A percentile compares a stretch with the other conserved stretches of the same genome.
Evolutionary conservation across 2,113 vertebrate species (phyloP).

Genomic region (Myrmophylax atrothorax): DNA sequence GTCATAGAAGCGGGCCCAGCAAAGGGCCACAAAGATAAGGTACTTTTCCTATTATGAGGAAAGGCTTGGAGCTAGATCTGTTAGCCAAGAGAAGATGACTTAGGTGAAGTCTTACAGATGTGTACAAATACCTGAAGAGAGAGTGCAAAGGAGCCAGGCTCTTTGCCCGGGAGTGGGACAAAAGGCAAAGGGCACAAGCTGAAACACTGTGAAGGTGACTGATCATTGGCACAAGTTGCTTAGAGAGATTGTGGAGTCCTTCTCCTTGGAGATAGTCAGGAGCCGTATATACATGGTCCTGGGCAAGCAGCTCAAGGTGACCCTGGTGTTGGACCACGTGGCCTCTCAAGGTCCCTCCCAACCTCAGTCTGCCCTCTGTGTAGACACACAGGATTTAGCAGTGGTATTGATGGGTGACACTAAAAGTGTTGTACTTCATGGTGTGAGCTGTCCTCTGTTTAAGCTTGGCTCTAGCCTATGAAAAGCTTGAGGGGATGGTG

Average conservation of each 20-base stretch:
- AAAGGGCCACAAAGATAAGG: neutral
- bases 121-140: neutral
- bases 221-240: neutral
- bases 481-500: neutral
- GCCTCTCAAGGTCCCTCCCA: neutral
- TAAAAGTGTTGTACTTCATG: neutral
- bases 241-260: neutral
- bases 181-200: neutral
- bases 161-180: no score
- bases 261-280: neutral
- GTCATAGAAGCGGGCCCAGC: neutral
- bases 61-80: neutral
- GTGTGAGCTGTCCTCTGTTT: neutral
- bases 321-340: neutral
- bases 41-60: no score
- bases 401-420: neutral
- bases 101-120: rapidly evolving
- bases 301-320: neutral
- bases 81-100: neutral
- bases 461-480: neutral
- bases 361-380: neutral
- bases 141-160: neutral
- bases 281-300: neutral
- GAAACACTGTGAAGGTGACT: neutral
- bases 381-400: neutral